A percentile compares a stretch with the other conserved stretches of the same genome.
These are phyloP conservation scores for Odontothrips loti DNA, from an alignment of 2,888 invertebrate genomes.

Conservation along the genomic window DNA sequence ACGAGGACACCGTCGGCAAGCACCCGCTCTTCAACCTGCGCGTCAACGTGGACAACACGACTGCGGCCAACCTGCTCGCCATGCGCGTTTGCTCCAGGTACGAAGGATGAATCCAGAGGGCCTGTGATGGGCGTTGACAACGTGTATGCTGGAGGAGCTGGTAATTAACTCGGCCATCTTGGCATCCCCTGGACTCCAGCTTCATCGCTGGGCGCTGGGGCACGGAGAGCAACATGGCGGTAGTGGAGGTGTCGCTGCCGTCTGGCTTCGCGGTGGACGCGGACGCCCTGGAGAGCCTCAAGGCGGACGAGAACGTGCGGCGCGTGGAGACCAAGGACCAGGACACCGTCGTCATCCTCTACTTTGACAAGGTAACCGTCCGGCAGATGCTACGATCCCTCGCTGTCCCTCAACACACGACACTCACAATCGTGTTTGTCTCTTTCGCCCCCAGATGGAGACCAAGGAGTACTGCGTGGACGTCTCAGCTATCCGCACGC, in stretches of 20 bases:
- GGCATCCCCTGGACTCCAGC: constrained; percentile 45
- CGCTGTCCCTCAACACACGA: no score
- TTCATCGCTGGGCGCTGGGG: constrained; percentile 60
- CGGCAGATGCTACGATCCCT: not conserved
- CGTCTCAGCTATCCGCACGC: constrained; percentile 71
- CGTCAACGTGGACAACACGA: constrained; percentile 74
- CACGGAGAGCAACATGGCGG: constrained; percentile 77
- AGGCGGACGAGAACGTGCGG: constrained; percentile 55
- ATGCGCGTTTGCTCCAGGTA: constrained; percentile 75
- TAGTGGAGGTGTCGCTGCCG: constrained; percentile 81
- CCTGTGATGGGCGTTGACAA: not conserved
- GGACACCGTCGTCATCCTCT: constrained; percentile 60
- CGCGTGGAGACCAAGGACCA: constrained; percentile 63
- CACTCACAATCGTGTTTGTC: not conserved
- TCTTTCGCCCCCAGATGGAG: constrained; percentile 45
- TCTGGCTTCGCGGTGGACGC: constrained; percentile 83
- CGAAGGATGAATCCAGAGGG: constrained; percentile 32
- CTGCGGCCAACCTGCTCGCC: constrained; percentile 67
- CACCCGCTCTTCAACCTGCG: constrained; percentile 80
- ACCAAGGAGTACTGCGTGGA: constrained; percentile 69
- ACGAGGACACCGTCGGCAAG: constrained; percentile 76
- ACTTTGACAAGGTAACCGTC: constrained; percentile 60
- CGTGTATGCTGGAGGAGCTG: not conserved
- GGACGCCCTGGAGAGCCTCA: constrained; percentile 61
- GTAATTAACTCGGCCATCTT: not conserved